Evolutionary conservation across 2,888 invertebrate genomes (phyloP).

Genomic region (Octodonta nipae): DNA sequence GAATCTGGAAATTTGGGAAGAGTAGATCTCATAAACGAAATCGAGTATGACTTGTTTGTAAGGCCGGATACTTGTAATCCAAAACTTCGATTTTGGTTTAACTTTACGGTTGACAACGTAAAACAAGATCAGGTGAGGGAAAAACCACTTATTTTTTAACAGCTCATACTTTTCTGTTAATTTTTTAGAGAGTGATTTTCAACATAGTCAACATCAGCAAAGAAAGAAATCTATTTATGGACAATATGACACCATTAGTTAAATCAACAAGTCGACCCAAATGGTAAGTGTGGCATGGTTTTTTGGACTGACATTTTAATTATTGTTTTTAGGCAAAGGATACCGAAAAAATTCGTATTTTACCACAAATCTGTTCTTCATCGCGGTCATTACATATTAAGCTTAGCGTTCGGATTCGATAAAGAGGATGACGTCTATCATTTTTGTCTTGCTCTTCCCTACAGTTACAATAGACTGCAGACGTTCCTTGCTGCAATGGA

Average conservation of each 20-base stretch:
- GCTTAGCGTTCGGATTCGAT: conserved; percentile 89
- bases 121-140: conserved; percentile 68
- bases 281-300: conserved; percentile 51
- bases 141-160: conserved; percentile 2
- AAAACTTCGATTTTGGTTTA: conserved; percentile 87
- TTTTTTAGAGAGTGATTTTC: conserved; percentile 72
- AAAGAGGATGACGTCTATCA: conserved; percentile 90
- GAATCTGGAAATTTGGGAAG: conserved; percentile 95
- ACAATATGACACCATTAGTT: conserved; percentile 86
- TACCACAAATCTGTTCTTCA: conserved; percentile 85
- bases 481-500: conserved; percentile 67
- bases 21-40: conserved; percentile 83
- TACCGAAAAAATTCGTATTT: conserved; percentile 72
- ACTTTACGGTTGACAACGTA: conserved; percentile 94
- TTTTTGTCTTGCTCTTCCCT: conserved; percentile 86
- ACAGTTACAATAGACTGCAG: conserved; percentile 85
- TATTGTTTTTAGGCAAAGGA: conserved; percentile 59
- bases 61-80: conserved; percentile 94
- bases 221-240: conserved; percentile 72
- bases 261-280: conserved; percentile 80
- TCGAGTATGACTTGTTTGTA: conserved; percentile 91
- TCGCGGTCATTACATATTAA: conserved; percentile 80
- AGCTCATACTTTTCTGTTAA: background rate
- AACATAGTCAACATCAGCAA: conserved; percentile 95
- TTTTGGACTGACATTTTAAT: background rate